Percentiles rank a stretch among this genome's conserved stretches.
phyloP scores from a whole-genome alignment of 2,797 vertebrate genomes.

The Loris lydekkerianus region DNA sequence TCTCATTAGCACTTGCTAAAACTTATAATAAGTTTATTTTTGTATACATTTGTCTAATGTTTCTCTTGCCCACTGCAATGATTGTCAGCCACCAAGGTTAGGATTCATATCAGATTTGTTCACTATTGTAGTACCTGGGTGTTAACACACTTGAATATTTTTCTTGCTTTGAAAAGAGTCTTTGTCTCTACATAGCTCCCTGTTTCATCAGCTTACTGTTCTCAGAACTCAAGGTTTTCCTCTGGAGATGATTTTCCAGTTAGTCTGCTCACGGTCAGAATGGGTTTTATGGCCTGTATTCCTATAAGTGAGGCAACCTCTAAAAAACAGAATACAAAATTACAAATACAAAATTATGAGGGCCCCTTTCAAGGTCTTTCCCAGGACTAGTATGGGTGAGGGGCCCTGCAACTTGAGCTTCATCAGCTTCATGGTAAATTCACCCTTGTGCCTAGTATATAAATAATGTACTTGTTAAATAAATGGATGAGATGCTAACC shows the following conservation, averaged over 20 bases:
- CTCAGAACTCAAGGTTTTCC: not conserved
- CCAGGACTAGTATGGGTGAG: not conserved
- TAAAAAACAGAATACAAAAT: slow-evolving; percentile 33
- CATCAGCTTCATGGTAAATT: not conserved
- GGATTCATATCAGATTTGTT: not conserved
- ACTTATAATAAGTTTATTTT: not conserved
- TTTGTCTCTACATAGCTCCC: not conserved
- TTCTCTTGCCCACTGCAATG: slow-evolving; percentile 17
- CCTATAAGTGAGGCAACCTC: not conserved
- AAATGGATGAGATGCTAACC: not conserved
- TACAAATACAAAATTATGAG: not conserved
- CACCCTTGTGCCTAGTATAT: not conserved
- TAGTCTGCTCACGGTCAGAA: slow-evolving; percentile 25
- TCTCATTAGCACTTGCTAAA: not conserved
- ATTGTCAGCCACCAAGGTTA: not conserved
- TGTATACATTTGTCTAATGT: not conserved
- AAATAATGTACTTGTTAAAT: not conserved
- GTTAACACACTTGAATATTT: not conserved
- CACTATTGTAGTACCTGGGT: not conserved
- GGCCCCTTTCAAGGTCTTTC: not conserved
- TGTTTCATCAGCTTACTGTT: not conserved
- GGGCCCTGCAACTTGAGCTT: not conserved
- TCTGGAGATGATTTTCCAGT: not conserved
- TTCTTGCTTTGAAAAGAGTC: slow-evolving; percentile 63
- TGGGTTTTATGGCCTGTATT: not conserved